Evolutionary conservation across 2,888 invertebrate species (phyloP), one percentile per base, ranked within the genome.

Genomic region (Pecten maximus): DNA sequence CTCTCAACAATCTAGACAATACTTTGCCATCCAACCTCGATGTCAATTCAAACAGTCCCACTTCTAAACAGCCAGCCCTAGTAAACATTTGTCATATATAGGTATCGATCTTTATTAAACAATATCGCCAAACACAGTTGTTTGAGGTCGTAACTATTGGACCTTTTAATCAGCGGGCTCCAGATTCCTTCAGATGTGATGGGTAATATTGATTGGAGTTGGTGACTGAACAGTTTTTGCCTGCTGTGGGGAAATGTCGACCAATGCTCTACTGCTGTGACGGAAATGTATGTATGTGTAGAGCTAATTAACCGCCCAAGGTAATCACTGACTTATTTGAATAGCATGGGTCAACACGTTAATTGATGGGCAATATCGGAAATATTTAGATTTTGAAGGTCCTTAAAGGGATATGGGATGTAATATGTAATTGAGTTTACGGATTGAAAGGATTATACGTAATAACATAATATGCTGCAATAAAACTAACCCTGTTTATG

Each of bases 331-430:
- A 74, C 28, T 74, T 28, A 74, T 74, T 74, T 23, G 0, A 23
- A 74, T 74, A 74, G 74, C 74, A 12, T 12, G 35, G n/a, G 74
- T 74, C 74, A 74, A 74, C 74, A 74, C 10, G 74, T 74, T 74
- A 74, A 74, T 3, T 35, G 74, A 74, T 28, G 74, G 74, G 74
- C 35, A 74, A 2, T 74, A 35, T 74, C 28, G 74, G 74, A 74
- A 74, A 74, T 74, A 74, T 74, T 74, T 28, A 12, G 74, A 74
- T 74, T 28, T 60, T 74, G 28, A 35, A 74, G 74, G 74, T 74
- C 1, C 74, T 23, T 1, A 28, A 19, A 35, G 74, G 74, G 74
- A 74, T 10, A 1, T 74, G 74, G 10, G 35, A 6, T 74, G 28
- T 10, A 6, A 74, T 74, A 23, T 15, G 35, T 74, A 74, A 2